phyloP scores from a whole-genome alignment of 2,113 vertebrate species.

The Puntigrus tetrazona region DNA sequence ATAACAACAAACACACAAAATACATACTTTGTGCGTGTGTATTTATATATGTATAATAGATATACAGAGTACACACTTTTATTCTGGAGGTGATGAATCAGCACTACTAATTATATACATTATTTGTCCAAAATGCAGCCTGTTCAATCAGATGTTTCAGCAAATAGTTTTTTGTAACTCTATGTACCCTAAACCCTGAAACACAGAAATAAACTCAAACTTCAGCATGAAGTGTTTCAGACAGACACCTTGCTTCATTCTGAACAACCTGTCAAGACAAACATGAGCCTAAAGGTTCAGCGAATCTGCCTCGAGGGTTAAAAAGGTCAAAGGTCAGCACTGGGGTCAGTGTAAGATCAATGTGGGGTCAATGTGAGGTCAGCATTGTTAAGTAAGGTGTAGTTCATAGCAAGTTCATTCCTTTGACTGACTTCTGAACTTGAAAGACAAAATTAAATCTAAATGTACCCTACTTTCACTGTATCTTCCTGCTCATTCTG shows the following conservation, averaged over 20 bases:
- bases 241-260: neutral
- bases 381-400: neutral
- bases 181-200: neutral
- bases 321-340: neutral
- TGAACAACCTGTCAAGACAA: neutral
- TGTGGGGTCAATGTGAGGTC: no score
- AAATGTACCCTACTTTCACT: neutral
- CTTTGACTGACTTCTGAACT: neutral
- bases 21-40: no score
- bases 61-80: no score
- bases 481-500: neutral
- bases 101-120: no score
- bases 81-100: no score
- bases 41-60: no score
- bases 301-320: neutral
- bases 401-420: constrained; percentile 4
- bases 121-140: neutral
- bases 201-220: neutral
- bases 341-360: neutral
- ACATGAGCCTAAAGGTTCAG: neutral
- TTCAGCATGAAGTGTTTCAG: no score
- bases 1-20: no score
- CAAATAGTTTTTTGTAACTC: neutral
- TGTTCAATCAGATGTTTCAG: no score
- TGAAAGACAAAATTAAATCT: neutral